Conservation (phyloP, 2,113 vertebrate genomes). For the Prochilodus magdalenae region DNA sequence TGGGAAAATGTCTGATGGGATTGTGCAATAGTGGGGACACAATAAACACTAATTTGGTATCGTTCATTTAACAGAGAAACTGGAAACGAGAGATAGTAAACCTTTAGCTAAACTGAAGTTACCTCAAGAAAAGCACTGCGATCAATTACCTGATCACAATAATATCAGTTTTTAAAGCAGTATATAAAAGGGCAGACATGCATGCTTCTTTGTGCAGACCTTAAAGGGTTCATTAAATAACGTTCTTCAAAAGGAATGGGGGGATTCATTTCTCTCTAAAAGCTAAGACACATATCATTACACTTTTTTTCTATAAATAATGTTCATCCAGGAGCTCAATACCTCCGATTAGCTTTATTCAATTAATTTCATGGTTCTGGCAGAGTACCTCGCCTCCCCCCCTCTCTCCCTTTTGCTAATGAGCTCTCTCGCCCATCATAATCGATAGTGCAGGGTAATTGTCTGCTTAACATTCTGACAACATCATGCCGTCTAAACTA, state of each 20-base stretch:
- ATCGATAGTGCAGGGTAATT: constrained; percentile 56
- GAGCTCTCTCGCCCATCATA: constrained; percentile 49
- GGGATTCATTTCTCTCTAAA: background rate
- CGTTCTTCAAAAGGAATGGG: background rate
- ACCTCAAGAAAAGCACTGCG: too few relatives aligned
- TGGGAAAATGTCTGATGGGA: too few relatives aligned
- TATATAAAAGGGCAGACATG: background rate
- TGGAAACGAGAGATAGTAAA: too few relatives aligned
- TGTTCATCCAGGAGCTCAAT: background rate
- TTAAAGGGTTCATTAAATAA: too few relatives aligned
- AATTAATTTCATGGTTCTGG: background rate
- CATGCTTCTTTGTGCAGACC: background rate
- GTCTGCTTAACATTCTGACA: constrained; percentile 61
- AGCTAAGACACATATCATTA: background rate
- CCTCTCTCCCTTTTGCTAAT: constrained; percentile 36
- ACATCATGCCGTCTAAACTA: constrained; percentile 55
- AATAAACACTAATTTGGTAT: too few relatives aligned
- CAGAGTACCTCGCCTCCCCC: background rate
- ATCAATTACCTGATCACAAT: too few relatives aligned
- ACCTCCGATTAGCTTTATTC: background rate
- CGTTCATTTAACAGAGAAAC: too few relatives aligned
- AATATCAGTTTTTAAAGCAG: too few relatives aligned
- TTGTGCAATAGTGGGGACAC: too few relatives aligned
- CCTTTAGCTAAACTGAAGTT: too few relatives aligned
- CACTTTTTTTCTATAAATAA: background rate